Conservation (phyloP, 2,113 vertebrate genomes). For the Ellobius talpinus region DNA sequence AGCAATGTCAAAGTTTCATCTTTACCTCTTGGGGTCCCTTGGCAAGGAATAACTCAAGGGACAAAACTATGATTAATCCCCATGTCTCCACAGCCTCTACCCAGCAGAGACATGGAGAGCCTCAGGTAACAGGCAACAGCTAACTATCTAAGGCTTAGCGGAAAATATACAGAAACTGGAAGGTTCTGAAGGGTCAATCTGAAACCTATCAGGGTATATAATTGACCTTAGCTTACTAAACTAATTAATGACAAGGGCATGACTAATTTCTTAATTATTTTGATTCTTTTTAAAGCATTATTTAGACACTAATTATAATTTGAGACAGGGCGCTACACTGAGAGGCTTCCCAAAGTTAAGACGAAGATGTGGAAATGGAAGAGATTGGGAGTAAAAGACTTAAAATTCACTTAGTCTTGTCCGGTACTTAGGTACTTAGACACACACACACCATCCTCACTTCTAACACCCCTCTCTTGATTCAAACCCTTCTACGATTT, state of each 20-base stretch:
- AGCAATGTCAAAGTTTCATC: slow-evolving; percentile 41
- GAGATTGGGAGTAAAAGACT: background rate
- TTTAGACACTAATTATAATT: slow-evolving; percentile 55
- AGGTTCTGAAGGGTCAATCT: slow-evolving; percentile 32
- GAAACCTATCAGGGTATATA: background rate
- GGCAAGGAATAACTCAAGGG: slow-evolving; percentile 4
- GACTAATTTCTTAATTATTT: background rate
- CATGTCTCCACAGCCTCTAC: background rate
- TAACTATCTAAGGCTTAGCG: slow-evolving; percentile 6
- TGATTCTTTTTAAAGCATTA: slow-evolving; percentile 53
- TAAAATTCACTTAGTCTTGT: background rate
- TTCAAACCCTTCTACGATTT: background rate
- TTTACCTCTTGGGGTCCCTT: background rate
- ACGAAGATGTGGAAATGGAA: slow-evolving; percentile 22
- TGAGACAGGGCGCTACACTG: slow-evolving; percentile 21
- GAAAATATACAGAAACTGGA: background rate
- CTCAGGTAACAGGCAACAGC: background rate
- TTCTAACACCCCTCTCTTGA: background rate
- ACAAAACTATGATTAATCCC: slow-evolving; percentile 41
- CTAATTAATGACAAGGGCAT: slow-evolving; percentile 47
- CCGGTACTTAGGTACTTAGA: background rate
- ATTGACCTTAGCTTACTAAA: slow-evolving; percentile 42
- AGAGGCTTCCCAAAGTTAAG: background rate
- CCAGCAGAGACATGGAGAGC: background rate
- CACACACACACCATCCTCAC: background rate